Conservation (phyloP, 2,797 vertebrate species). For the Dromococcyx pavoninus region DNA sequence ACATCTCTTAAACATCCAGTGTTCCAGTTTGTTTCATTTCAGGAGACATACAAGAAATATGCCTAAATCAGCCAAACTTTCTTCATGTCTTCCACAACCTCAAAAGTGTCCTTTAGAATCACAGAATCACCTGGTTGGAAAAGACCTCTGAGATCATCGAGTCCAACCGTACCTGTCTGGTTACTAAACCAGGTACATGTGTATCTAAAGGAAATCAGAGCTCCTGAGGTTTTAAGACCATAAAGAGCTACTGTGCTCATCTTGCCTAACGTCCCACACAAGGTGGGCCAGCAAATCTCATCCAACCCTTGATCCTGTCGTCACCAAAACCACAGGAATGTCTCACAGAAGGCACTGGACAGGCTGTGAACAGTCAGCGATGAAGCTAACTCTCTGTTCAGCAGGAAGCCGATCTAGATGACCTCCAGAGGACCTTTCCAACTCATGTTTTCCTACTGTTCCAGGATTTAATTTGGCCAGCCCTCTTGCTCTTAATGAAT, state of each 20-base stretch:
- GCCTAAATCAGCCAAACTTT: background rate
- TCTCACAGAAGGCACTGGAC: rapidly evolving
- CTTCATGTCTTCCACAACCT: background rate
- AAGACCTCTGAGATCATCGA: too few relatives aligned
- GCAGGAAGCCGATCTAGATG: background rate
- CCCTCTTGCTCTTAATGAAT: background rate
- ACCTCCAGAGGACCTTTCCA: background rate
- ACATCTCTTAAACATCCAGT: background rate
- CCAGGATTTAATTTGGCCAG: background rate
- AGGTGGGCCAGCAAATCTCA: background rate
- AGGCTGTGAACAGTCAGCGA: background rate
- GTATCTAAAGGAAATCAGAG: background rate
- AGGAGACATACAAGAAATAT: background rate
- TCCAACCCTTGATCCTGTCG: background rate
- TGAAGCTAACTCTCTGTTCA: background rate
- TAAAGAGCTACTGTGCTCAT: background rate
- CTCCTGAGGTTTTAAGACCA: background rate
- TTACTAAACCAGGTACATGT: too few relatives aligned
- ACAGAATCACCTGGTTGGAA: too few relatives aligned
- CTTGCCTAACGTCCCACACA: background rate
- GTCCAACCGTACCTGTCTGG: too few relatives aligned
- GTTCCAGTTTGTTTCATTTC: background rate
- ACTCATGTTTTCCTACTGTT: rapidly evolving
- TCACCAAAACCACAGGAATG: background rate
- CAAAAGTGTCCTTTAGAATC: background rate